These are phyloP conservation scores for Hetaerina americana DNA, from an alignment of 1,140 invertebrate species.

Conservation along the genomic window DNA sequence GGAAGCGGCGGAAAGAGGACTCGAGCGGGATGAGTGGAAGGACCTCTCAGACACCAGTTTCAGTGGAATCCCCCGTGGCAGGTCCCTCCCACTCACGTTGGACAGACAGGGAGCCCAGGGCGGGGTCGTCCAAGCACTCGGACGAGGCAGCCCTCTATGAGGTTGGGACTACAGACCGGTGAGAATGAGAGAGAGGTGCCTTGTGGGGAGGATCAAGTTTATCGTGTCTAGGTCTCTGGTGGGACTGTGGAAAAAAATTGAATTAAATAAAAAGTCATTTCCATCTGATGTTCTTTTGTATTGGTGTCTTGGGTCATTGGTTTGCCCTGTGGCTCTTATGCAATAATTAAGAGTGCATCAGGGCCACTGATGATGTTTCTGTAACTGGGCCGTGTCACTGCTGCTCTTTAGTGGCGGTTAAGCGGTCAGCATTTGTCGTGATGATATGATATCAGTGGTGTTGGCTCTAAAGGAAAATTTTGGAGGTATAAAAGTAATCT, in stretches of 20 bases:
- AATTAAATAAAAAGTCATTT: too few relatives aligned
- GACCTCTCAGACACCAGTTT: not conserved
- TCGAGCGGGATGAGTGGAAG: not conserved
- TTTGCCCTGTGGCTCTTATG: not conserved
- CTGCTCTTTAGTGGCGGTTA: too few relatives aligned
- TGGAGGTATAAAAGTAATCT: not conserved
- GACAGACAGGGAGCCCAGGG: not conserved
- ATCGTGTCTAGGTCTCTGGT: not conserved
- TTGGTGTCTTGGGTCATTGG: not conserved
- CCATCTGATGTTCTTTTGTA: not conserved
- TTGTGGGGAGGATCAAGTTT: not conserved
- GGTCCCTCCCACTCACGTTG: not conserved
- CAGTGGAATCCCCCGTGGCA: not conserved
- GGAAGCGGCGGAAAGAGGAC: not conserved
- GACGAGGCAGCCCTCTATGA: not conserved
- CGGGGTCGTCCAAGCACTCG: not conserved
- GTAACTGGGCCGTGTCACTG: not conserved
- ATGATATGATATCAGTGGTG: not conserved
- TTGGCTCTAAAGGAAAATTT: not conserved
- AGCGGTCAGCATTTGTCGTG: not conserved
- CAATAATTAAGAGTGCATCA: not conserved
- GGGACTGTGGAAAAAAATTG: not conserved
- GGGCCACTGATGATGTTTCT: not conserved
- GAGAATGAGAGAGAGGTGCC: not conserved
- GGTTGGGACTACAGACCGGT: not conserved